Base-by-base conservation (phyloP, 1,140 invertebrate genomes). In the Anastrepha ludens region DNA sequence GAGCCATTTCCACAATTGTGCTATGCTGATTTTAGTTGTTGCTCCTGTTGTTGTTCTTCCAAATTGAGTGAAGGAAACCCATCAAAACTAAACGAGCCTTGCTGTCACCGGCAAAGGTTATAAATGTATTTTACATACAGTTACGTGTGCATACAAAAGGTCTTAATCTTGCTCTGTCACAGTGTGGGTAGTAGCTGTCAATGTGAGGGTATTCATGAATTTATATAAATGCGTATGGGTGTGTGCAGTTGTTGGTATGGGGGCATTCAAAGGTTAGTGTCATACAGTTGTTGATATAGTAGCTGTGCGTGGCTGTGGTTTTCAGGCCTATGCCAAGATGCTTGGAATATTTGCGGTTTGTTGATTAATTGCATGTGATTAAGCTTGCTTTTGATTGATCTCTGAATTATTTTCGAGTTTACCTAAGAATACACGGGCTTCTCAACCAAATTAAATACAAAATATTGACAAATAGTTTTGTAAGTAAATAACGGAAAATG, bases 51-150 rank as follows among this genome's bases (percentile, higher is more conserved):
- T 29, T 67, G n/a, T 81, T 15, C 47, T 55, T 20, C 50, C 47
- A 55, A 50, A 55, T 81, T 81, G 44, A n/a, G 70, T 81, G 9
- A 20, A 81, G 74, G n/a, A n/a, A 81, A 55, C 17, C 6, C 47
- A 29, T 81, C 74, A 55, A 81, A 81, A 81, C 74, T 81, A 81
- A 81, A 58, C 74, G 74, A 81, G 15, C 47, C 74, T 29, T 9
- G 6, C 41, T 29, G 50, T 11, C 13, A 20, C 15, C 44, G 47
- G 74, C 74, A 47, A 58, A 81, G 74, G 47, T 81, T 55, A 55
- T n/a, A 29, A 55, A 55, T 81, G 17, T 9, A 2, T 29, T 81
- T 81, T 55, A 47, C 74, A 81, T 55, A 55, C 2, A 17, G 5
- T 62, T 62, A 62, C 4, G 60, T n/a, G 15, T 13, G 15, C 60